Conservation (phyloP, 1,140 invertebrate species). For the Drosophila obscura region DNA sequence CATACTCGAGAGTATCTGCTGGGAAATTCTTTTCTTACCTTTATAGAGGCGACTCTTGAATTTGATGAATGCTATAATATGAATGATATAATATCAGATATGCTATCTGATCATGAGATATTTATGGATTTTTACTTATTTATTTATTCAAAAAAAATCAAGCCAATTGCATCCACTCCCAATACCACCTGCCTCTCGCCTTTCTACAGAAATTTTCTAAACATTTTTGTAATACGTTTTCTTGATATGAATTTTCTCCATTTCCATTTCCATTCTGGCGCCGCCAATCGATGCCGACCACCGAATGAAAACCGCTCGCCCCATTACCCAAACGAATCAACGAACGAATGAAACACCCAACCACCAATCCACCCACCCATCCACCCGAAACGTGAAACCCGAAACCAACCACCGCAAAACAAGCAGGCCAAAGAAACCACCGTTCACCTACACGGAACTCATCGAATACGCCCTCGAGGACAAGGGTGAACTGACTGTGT, state of each 20-base stretch:
- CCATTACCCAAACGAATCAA: neutral
- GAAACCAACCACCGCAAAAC: slow-evolving; percentile 74
- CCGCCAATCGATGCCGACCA: slow-evolving; percentile 55
- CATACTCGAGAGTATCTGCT: too few species aligned
- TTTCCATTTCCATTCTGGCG: slow-evolving; percentile 26
- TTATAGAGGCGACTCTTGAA: too few species aligned
- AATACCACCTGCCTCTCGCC: too few species aligned
- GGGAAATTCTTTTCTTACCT: neutral
- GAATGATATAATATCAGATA: too few species aligned
- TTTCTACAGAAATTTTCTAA: neutral
- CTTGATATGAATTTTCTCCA: slow-evolving; percentile 9
- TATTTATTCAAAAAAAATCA: too few species aligned
- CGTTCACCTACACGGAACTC: slow-evolving; percentile 93
- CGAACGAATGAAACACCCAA: slow-evolving; percentile 18
- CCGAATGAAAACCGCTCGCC: slow-evolving; percentile 18
- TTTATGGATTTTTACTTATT: too few species aligned
- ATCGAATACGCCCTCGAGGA: slow-evolving; percentile 93
- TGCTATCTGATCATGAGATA: too few species aligned
- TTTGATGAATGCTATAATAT: too few species aligned
- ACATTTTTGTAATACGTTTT: slow-evolving; percentile 11
- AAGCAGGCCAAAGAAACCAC: slow-evolving; percentile 88
- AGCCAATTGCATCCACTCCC: too few species aligned
- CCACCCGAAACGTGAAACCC: slow-evolving; percentile 25
- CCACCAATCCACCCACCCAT: slow-evolving; percentile 7
- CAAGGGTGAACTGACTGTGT: slow-evolving; percentile 93